Percentiles rank a stretch among this genome's conserved stretches.
Conservation (phyloP, 2,797 vertebrate genomes). For the Pristis pectinata region DNA sequence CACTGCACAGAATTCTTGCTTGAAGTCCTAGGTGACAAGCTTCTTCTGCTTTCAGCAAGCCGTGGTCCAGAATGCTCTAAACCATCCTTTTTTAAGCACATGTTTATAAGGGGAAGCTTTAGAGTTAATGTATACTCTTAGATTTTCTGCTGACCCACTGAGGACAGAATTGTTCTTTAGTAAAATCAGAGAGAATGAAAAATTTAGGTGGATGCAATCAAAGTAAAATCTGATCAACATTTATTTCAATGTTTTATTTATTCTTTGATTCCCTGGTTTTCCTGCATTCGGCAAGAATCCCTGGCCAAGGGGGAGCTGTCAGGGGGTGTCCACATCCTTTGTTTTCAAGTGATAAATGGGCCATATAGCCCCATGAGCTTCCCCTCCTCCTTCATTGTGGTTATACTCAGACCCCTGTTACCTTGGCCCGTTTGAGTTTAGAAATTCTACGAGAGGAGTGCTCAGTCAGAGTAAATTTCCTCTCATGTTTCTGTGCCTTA, state of each 20-base stretch:
- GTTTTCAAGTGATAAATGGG: neutral
- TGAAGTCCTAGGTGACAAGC: constrained; percentile 10
- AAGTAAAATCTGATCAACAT: neutral
- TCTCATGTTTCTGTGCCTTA: neutral
- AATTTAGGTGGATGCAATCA: neutral
- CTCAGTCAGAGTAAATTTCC: neutral
- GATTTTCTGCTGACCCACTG: neutral
- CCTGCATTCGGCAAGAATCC: neutral
- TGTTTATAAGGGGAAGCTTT: neutral
- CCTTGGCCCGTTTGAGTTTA: neutral
- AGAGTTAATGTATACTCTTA: neutral
- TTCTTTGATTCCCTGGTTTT: neutral
- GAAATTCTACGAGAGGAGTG: too few species aligned
- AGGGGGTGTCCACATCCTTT: neutral
- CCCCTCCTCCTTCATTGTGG: neutral
- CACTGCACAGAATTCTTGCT: neutral
- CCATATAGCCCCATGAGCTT: neutral
- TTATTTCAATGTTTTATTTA: neutral
- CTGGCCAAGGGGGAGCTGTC: neutral
- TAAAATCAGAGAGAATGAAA: neutral
- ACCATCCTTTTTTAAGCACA: neutral
- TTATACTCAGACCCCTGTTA: neutral
- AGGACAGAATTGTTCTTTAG: neutral
- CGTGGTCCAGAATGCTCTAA: neutral
- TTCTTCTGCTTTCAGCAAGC: neutral